These are phyloP conservation scores for Boulengeromyrus knoepffleri DNA, from an alignment of 2,113 vertebrate genomes.

Conservation along the genomic window DNA sequence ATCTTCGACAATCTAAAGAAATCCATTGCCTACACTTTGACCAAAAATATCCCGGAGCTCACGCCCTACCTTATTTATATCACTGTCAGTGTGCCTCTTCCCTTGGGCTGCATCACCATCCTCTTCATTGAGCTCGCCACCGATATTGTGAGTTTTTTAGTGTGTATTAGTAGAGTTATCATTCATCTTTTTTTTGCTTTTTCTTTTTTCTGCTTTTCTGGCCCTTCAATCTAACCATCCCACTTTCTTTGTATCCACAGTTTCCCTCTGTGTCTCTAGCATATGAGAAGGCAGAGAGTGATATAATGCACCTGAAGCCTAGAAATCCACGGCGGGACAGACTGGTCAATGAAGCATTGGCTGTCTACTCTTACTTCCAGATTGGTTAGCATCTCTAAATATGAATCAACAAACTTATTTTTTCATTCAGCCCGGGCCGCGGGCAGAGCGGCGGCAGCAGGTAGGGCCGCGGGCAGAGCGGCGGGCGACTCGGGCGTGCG, in stretches of 20 bases:
- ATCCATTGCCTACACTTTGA: conserved; percentile 75
- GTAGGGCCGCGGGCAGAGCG: no score
- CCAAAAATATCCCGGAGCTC: conserved; percentile 80
- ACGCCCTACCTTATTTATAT: conserved; percentile 80
- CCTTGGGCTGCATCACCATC: conserved; percentile 78
- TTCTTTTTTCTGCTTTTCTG: background rate
- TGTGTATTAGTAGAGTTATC: no score
- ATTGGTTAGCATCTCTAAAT: conserved; percentile 54
- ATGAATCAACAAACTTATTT: background rate
- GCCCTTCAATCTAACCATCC: background rate
- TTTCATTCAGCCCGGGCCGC: background rate
- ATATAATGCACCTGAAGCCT: conserved; percentile 78
- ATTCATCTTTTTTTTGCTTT: background rate
- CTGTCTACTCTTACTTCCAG: conserved; percentile 78
- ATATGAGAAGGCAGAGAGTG: conserved; percentile 77
- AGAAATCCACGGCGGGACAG: conserved; percentile 70
- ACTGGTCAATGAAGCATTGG: conserved; percentile 71
- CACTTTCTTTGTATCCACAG: conserved; percentile 37
- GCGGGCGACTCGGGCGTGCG: no score
- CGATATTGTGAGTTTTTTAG: conserved; percentile 67
- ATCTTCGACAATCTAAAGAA: conserved; percentile 86
- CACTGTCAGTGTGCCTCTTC: conserved; percentile 74
- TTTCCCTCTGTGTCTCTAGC: conserved; percentile 79
- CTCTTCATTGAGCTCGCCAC: conserved; percentile 82
- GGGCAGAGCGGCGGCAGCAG: no score